Conservation (phyloP, 64 coral and sea anemone species). For the Porites lutea region DNA sequence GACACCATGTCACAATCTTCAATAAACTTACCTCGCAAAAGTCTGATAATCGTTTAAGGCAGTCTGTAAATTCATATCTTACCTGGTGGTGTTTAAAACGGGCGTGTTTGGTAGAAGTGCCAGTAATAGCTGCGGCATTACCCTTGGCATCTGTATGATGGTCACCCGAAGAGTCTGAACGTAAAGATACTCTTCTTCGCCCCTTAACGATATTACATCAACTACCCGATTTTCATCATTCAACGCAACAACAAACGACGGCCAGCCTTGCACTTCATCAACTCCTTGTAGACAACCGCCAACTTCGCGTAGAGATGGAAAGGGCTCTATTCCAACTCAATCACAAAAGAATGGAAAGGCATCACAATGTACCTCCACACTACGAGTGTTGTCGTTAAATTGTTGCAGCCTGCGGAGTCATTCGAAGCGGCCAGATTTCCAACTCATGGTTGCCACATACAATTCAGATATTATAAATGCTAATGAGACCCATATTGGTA, state of each 20-base stretch:
- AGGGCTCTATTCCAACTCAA: neutral
- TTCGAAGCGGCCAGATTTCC: too few species aligned
- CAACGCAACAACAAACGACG: neutral
- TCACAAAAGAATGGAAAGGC: neutral
- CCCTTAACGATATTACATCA: neutral
- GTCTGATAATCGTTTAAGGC: neutral
- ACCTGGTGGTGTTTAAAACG: neutral
- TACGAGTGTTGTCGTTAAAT: too few species aligned
- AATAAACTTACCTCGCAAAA: neutral
- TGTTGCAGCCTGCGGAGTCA: too few species aligned
- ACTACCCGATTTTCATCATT: neutral
- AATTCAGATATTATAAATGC: too few species aligned
- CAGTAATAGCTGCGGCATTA: neutral
- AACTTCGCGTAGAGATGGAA: neutral
- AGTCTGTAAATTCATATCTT: neutral
- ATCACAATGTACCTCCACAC: neutral
- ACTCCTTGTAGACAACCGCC: neutral
- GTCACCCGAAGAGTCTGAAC: slow-evolving; percentile 19
- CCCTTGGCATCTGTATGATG: neutral
- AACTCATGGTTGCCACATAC: too few species aligned
- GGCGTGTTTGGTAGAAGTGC: neutral
- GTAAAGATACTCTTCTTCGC: neutral
- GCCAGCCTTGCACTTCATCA: neutral
- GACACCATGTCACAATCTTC: neutral
- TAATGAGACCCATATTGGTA: too few species aligned